A percentile compares a stretch with the other conserved stretches of the same genome.
Conservation (phyloP, 2,888 invertebrate genomes). For the Candidula unifasciata region DNA sequence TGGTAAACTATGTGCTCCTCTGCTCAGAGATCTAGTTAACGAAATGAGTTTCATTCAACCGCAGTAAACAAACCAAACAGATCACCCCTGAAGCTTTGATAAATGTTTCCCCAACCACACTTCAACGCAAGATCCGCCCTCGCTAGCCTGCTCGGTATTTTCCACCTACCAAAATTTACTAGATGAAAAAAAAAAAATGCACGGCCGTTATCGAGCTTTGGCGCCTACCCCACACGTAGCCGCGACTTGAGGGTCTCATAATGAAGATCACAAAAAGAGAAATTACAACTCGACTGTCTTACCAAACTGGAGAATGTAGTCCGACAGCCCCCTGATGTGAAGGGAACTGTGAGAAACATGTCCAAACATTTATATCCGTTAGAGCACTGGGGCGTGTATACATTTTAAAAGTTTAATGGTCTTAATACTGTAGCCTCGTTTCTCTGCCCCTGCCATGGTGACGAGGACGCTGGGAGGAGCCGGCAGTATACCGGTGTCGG, state of each 20-base stretch:
- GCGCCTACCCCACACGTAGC: conserved; percentile 44
- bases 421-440: neutral
- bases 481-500: neutral
- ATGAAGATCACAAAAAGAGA: conserved; percentile 38
- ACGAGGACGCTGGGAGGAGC: neutral
- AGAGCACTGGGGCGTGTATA: neutral
- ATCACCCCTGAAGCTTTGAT: too few relatives aligned
- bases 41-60: conserved; percentile 3
- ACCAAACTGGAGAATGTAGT: neutral
- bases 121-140: neutral
- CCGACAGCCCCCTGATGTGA: neutral
- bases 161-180: conserved; percentile 33
- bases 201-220: conserved; percentile 26
- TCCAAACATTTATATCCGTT: conserved; percentile 40
- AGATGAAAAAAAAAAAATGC: conserved; percentile 20
- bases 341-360: neutral
- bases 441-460: neutral
- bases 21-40: neutral
- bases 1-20: too few relatives aligned
- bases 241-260: conserved; percentile 23
- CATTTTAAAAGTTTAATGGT: neutral
- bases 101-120: neutral
- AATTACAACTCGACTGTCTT: conserved; percentile 33
- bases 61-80: neutral
- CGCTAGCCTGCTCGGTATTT: conserved; percentile 30